Evolutionary conservation across 2,797 vertebrate genomes (phyloP).

Genomic region (Acipenser ruthenus): DNA sequence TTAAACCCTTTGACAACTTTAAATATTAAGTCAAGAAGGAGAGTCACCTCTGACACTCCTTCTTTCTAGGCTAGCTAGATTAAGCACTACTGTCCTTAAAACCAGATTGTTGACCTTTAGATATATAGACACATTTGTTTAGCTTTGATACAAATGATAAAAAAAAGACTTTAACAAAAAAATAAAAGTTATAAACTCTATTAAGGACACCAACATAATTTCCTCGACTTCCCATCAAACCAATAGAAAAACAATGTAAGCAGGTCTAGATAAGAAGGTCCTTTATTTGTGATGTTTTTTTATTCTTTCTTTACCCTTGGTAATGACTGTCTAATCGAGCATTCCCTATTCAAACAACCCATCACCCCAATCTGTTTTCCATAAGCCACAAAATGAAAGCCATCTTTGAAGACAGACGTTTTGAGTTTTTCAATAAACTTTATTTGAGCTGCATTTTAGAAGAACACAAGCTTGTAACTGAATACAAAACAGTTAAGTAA

Average conservation of each 20-base stretch:
- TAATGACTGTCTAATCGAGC: constrained; percentile 27
- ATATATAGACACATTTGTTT: no score
- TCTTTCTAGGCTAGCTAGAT: no score
- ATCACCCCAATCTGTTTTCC: constrained; percentile 43
- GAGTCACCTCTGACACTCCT: no score
- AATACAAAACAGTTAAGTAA: no score
- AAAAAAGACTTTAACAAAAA: no score
- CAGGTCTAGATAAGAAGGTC: neutral
- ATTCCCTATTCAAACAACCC: constrained; percentile 22
- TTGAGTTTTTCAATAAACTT: constrained; percentile 34
- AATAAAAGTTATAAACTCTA: no score
- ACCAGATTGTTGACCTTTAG: no score
- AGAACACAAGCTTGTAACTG: neutral
- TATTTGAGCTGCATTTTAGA: neutral
- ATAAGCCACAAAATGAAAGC: constrained; percentile 45
- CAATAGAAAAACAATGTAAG: neutral
- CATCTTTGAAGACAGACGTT: constrained; percentile 37
- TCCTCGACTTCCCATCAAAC: neutral
- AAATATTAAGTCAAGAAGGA: no score
- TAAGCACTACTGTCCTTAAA: no score
- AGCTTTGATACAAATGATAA: no score
- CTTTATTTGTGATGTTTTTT: neutral
- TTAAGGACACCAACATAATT: neutral
- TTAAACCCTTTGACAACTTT: no score
- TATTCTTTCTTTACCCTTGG: neutral